Evolutionary conservation across 2,888 invertebrate species (phyloP), one percentile per base, ranked within the genome.

Genomic region (Thera obeliscata): DNA sequence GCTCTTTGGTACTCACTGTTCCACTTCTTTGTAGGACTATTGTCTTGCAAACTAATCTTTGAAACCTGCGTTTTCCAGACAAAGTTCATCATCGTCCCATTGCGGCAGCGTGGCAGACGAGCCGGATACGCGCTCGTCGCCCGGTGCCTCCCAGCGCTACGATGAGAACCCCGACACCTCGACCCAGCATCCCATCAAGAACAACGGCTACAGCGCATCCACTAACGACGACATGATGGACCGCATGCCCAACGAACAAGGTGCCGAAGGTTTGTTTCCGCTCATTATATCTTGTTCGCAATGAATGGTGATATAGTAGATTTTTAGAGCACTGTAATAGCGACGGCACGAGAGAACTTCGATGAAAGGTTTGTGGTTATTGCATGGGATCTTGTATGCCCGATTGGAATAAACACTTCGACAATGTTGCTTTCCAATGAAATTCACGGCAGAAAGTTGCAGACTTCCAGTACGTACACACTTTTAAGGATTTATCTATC

Each of bases 81-180:
- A 94, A 84, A 93, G 92, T 69, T 94, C 94, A 33, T 94, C 94
- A 8, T 94, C 94, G 8, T 94, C 94, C n/a, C 93, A 93, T 72
- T 93, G 93, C 76, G 93, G 93, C 77, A 93, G 93, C 72, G 92
- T 92, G 0, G 93, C 87, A 2, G 91, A 94, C 73, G 92, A 94
- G 81, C 93, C 94, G 0, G 94, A 94, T 74, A 94, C 94, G 3
- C 91, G 94, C 43, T 94, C 94, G 46, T 94, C 94, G 38, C 93
- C 94, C 49, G 91, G 94, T 63, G 90, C 92, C 9, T 87, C 89
- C 71, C 88, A 90, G 64, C 93, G 95, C 22, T 92, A 90, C 73
- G 91, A 92, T 60, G 93, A 93, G 82, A 93, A 82, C 71, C 91
- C 87, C 70, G 94, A 90, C 87, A 90, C 94, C 78, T 82, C 94